These are phyloP conservation scores for Cheumatopsyche charites DNA, from an alignment of 1,140 invertebrate species.

Conservation along the genomic window DNA sequence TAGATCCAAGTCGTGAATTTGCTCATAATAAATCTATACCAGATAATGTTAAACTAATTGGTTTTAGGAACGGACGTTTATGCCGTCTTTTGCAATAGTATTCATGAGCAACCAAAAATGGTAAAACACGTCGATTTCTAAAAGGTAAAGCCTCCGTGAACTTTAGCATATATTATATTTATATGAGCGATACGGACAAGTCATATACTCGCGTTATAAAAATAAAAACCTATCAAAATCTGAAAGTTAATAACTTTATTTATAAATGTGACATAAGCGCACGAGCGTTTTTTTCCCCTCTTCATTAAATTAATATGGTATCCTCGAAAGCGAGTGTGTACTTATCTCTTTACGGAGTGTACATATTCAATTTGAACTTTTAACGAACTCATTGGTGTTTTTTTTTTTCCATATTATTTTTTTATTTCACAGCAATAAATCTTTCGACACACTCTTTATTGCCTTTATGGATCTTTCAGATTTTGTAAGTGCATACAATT, in stretches of 20 bases:
- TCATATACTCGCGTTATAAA: background rate
- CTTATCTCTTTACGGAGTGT: too few relatives aligned
- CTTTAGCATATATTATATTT: constrained; percentile 32
- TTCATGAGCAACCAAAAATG: constrained; percentile 42
- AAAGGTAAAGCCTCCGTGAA: constrained; percentile 31
- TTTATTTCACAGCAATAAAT: constrained; percentile 12
- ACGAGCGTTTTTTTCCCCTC: background rate
- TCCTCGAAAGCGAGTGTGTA: background rate
- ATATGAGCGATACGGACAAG: background rate
- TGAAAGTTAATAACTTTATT: constrained; percentile 22
- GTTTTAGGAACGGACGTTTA: constrained; percentile 26
- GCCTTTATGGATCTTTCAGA: constrained; percentile 4
- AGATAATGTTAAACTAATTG: constrained; percentile 35
- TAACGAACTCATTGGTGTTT: background rate
- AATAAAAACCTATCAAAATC: constrained; percentile 9
- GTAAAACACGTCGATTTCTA: constrained; percentile 35
- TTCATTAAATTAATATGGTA: background rate
- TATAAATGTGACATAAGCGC: constrained; percentile 20
- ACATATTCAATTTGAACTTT: too few relatives aligned
- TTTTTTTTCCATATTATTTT: constrained; percentile 5
- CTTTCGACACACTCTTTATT: constrained; percentile 1
- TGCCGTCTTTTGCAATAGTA: constrained; percentile 34
- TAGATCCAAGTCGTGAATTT: background rate
- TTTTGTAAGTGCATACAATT: constrained; percentile 10
- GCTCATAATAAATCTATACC: constrained; percentile 24